phyloP scores from a whole-genome alignment of 2,888 invertebrate genomes.

The Coenonympha glycerion region DNA sequence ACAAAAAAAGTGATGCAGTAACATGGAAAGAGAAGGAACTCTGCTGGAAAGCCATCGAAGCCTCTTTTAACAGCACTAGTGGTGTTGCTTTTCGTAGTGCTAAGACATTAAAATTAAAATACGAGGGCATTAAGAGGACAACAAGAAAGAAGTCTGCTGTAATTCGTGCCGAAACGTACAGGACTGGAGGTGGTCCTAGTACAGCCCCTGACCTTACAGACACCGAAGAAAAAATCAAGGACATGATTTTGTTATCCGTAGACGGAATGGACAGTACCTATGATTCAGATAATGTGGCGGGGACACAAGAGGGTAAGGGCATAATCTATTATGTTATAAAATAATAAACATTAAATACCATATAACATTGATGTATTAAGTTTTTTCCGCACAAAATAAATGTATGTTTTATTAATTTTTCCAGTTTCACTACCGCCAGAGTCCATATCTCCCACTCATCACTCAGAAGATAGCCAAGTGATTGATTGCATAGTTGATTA shows the following conservation, averaged over 20 bases:
- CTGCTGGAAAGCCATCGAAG: background rate
- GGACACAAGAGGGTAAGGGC: background rate
- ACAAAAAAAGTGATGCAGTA: background rate
- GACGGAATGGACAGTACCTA: background rate
- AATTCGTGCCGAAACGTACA: background rate
- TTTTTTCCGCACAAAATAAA: no score
- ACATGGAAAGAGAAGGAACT: no score
- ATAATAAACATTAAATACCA: no score
- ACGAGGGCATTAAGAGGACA: background rate
- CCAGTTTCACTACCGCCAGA: no score
- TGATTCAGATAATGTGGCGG: background rate
- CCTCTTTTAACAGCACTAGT: background rate
- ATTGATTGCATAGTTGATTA: no score
- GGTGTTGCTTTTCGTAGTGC: background rate
- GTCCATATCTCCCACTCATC: no score
- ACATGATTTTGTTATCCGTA: background rate
- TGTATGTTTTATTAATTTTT: no score
- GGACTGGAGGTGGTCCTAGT: background rate
- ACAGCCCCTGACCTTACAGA: background rate
- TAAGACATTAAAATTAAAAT: background rate
- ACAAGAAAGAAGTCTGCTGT: background rate
- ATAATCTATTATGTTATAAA: no score
- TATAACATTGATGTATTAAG: no score
- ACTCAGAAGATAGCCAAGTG: no score
- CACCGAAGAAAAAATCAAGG: background rate